phyloP scores from a whole-genome alignment of 2,113 vertebrate genomes.

The Cynocephalus volans region DNA sequence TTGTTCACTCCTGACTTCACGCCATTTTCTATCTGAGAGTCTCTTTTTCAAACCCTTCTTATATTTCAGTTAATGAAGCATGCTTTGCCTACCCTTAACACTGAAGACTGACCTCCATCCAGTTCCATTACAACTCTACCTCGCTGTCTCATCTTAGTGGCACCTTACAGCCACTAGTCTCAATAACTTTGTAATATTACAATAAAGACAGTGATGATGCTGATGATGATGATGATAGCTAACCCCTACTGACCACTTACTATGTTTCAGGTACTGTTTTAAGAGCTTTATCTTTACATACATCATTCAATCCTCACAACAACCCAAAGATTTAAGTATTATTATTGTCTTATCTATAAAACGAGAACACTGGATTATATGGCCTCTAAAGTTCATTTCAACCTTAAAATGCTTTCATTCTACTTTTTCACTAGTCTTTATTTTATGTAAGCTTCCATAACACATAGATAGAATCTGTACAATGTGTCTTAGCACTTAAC shows the following conservation, averaged over 20 bases:
- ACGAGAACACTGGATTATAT: not conserved
- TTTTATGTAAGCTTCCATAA: not conserved
- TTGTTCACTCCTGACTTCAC: not conserved
- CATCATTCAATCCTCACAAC: slow-evolving; percentile 13
- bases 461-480: not conserved
- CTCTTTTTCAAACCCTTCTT: not conserved
- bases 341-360: not conserved
- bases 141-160: not conserved
- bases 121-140: not conserved
- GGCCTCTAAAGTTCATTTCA: not conserved
- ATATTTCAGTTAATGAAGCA: not conserved
- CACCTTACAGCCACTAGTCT: not conserved
- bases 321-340: not conserved
- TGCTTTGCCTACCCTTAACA: not conserved
- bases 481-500: slow-evolving; percentile 4
- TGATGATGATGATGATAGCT: not conserved
- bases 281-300: slow-evolving; percentile 36
- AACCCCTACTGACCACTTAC: not conserved
- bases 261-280: not conserved
- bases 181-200: slow-evolving; percentile 19
- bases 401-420: not conserved
- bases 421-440: slow-evolving; percentile 12
- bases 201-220: not conserved
- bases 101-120: not conserved
- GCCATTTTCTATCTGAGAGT: not conserved